A percentile compares a stretch with the other conserved stretches of the same genome.
phyloP scores from a whole-genome alignment of 1,140 invertebrate species.

The Macrotrachela quadricornifera region DNA sequence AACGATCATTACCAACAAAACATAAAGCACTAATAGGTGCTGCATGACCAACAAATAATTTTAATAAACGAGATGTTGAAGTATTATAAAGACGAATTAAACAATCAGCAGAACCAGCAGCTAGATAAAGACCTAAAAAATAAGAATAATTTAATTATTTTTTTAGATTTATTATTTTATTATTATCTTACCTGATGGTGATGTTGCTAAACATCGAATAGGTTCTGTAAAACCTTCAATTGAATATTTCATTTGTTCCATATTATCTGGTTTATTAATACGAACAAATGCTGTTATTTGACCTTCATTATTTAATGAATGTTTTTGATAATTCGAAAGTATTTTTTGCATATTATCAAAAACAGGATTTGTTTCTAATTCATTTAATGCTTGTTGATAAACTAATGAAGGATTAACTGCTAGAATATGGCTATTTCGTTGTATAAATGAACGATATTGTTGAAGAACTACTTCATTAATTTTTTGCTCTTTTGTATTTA shows the following conservation, averaged over 20 bases:
- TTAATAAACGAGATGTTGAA: slow-evolving; percentile 19
- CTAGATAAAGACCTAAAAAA: slow-evolving; percentile 12
- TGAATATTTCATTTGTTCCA: slow-evolving; percentile 5
- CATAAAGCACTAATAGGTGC: slow-evolving; percentile 21
- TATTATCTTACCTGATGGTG: slow-evolving; percentile 11
- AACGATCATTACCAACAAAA: slow-evolving; percentile 17
- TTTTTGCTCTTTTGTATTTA: not conserved
- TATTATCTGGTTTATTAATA: slow-evolving; percentile 16
- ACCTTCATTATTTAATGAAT: not conserved
- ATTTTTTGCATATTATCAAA: slow-evolving; percentile 11
- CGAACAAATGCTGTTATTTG: slow-evolving; percentile 10
- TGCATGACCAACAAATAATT: slow-evolving; percentile 22
- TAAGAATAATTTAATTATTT: too few species aligned
- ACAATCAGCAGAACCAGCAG: slow-evolving; percentile 20
- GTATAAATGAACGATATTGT: slow-evolving; percentile 4
- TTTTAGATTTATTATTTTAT: too few species aligned
- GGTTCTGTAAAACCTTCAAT: slow-evolving; percentile 12
- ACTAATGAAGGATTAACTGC: slow-evolving; percentile 18
- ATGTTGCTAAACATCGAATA: slow-evolving; percentile 19
- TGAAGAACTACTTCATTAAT: not conserved
- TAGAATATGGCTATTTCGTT: slow-evolving; percentile 4
- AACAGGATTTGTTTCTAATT: slow-evolving; percentile 10
- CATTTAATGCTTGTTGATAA: slow-evolving; percentile 25
- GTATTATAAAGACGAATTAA: slow-evolving; percentile 19
- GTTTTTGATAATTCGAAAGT: too few species aligned